Conservation (phyloP, 2,113 vertebrate species). For the Neolamprologus devosi region DNA sequence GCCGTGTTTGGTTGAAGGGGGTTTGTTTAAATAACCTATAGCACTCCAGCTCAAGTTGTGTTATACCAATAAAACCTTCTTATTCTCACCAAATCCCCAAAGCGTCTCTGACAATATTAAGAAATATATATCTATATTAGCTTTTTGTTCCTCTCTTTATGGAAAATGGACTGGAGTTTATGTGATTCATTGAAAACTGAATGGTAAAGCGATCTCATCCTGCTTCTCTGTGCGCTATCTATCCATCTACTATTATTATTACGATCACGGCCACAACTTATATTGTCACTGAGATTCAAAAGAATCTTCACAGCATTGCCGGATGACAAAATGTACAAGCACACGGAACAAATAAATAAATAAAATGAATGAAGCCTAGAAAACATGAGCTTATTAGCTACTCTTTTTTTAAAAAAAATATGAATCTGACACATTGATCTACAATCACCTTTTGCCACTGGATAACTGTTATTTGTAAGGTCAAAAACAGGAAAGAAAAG, state of each 20-base stretch:
- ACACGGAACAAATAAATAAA: background rate
- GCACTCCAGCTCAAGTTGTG: constrained; percentile 12
- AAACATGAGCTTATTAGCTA: background rate
- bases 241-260: background rate
- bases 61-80: constrained; percentile 46
- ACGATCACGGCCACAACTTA: background rate
- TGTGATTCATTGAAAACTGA: background rate
- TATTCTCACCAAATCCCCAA: constrained; percentile 56
- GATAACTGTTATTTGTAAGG: background rate
- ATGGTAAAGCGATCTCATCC: background rate
- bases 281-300: background rate
- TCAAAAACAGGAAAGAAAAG: background rate
- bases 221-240: background rate
- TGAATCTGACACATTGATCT: background rate
- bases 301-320: background rate
- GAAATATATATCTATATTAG: background rate
- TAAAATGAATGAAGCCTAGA: background rate
- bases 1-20: constrained; percentile 20
- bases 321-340: background rate
- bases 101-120: constrained; percentile 44
- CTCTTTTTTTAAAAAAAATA: fast-evolving
- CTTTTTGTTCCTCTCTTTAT: background rate
- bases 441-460: too few species aligned
- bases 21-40: constrained; percentile 63
- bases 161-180: background rate